Evolutionary conservation across 1,140 invertebrate genomes (phyloP).

Genomic region (Neuroterus valhalla): DNA sequence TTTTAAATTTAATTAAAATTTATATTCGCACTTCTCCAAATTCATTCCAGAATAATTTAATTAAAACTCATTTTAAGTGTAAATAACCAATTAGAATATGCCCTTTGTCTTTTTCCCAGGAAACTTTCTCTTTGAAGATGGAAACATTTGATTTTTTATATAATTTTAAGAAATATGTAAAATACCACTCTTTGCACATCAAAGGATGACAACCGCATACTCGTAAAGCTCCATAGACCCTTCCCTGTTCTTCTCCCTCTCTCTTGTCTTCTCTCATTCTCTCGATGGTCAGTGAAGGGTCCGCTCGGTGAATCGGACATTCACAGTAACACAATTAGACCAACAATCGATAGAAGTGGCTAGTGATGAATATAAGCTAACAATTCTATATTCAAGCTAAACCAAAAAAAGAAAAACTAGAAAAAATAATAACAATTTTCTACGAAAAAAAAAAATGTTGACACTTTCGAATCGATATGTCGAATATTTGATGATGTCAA

Average conservation of each 20-base stretch:
- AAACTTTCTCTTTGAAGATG: not conserved
- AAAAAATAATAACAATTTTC: not conserved
- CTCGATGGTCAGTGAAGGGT: slow-evolving; percentile 44
- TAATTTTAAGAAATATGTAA: slow-evolving; percentile 72
- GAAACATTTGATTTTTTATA: slow-evolving; percentile 16
- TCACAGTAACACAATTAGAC: slow-evolving; percentile 74
- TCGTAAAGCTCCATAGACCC: slow-evolving; percentile 45
- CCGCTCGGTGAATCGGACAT: slow-evolving; percentile 69
- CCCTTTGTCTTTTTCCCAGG: no score
- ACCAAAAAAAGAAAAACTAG: slow-evolving; percentile 6
- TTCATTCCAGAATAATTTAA: no score
- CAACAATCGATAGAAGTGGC: slow-evolving; percentile 70
- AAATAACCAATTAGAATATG: no score
- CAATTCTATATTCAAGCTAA: slow-evolving; percentile 23
- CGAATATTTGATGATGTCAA: no score
- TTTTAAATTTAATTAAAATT: no score
- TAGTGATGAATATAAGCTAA: slow-evolving; percentile 61
- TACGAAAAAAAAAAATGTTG: not conserved
- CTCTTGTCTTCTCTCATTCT: slow-evolving; percentile 43
- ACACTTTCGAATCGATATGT: no score
- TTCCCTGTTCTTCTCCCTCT: slow-evolving; percentile 40
- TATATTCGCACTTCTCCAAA: no score
- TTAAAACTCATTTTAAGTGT: no score
- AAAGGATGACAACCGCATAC: slow-evolving; percentile 64
- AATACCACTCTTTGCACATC: slow-evolving; percentile 67